Conservation (phyloP, 2,797 vertebrate species). For the Eidolon dupreanum region DNA sequence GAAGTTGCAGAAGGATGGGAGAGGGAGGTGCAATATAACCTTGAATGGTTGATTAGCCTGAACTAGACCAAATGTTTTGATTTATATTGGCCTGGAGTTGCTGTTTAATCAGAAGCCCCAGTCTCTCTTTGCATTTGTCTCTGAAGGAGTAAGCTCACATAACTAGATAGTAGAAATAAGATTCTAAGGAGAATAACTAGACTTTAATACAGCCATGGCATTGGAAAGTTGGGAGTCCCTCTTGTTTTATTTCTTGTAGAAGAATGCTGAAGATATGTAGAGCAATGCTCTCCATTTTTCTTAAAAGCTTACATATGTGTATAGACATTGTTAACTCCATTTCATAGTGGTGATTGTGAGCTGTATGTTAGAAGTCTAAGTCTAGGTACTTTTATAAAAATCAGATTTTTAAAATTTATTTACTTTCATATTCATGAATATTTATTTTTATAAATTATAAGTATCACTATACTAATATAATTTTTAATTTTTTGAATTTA, state of each 20-base stretch:
- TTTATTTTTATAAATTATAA: no score
- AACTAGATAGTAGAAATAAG: neutral
- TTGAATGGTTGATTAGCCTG: conserved; percentile 56
- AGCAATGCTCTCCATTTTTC: conserved; percentile 10
- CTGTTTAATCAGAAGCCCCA: conserved; percentile 48
- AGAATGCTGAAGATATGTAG: neutral
- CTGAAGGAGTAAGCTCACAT: neutral
- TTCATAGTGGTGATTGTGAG: neutral
- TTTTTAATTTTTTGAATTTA: no score
- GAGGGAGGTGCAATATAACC: conserved; percentile 10
- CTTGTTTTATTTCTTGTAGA: conserved; percentile 19
- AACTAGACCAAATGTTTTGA: conserved; percentile 56
- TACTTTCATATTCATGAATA: no score
- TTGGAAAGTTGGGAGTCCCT: neutral
- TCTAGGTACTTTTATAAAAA: conserved; percentile 24
- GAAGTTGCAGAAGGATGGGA: neutral
- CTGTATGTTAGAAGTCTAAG: conserved; percentile 26
- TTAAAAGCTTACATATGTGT: neutral
- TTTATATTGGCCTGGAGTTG: conserved; percentile 60
- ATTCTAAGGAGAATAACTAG: conserved; percentile 26
- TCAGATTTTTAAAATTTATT: neutral
- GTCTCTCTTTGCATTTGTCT: neutral
- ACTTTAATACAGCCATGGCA: neutral
- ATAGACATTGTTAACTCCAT: neutral
- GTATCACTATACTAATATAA: no score